phyloP scores from a whole-genome alignment of 2,888 invertebrate genomes.

The Dusona sp. region DNA sequence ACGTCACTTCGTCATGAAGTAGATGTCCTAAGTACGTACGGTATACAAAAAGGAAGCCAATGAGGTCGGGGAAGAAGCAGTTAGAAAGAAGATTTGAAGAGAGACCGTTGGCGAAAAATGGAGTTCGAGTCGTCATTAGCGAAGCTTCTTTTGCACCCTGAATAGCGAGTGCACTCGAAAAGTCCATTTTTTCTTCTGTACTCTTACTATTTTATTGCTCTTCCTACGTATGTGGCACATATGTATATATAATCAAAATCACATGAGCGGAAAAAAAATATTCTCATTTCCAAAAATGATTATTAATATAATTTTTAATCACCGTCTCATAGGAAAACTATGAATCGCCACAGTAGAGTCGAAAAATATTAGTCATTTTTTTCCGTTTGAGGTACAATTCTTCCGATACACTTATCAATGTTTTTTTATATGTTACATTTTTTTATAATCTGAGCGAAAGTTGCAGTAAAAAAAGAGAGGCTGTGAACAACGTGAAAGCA shows the following conservation, averaged over 20 bases:
- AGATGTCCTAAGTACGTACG: constrained; percentile 1
- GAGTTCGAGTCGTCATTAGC: constrained; percentile 49
- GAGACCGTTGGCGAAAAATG: constrained; percentile 25
- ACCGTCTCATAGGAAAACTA: background rate
- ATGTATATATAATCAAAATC: background rate
- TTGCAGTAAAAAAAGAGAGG: background rate
- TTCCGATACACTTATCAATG: background rate
- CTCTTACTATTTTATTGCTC: background rate
- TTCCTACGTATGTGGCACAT: background rate
- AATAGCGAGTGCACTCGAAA: constrained; percentile 5
- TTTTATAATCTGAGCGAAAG: background rate
- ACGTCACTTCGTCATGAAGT: constrained; percentile 12
- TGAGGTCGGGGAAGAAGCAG: constrained; percentile 48
- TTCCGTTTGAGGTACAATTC: background rate
- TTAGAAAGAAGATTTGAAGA: background rate
- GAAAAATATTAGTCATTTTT: background rate
- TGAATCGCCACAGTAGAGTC: background rate
- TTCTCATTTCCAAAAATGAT: too few species aligned
- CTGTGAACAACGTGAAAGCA: background rate
- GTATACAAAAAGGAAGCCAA: constrained; percentile 34
- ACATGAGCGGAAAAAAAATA: background rate
- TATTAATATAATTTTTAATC: too few species aligned
- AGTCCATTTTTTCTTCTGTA: constrained; percentile 1
- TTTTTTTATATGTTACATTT: background rate
- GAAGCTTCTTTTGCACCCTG: constrained; percentile 44